Conservation (phyloP, 2,113 vertebrate species). For the Cynopterus brachyotis region DNA sequence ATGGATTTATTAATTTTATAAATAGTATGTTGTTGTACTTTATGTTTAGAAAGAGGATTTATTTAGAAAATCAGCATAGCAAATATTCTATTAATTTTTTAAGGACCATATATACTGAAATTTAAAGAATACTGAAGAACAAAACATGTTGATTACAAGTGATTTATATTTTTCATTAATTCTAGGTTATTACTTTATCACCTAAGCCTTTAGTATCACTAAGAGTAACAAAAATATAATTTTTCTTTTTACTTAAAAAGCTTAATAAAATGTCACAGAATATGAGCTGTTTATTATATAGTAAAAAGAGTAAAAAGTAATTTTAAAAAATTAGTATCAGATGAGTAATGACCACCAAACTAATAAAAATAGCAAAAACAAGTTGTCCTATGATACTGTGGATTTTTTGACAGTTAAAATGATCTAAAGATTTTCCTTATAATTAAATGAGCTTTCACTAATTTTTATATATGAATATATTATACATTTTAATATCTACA, state of each 20-base stretch:
- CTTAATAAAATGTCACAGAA: slow-evolving; percentile 51
- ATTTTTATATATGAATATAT: neutral
- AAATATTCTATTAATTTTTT: slow-evolving; percentile 50
- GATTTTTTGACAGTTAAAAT: slow-evolving; percentile 8
- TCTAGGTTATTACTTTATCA: slow-evolving; percentile 59
- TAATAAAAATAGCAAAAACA: slow-evolving; percentile 58
- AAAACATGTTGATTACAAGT: slow-evolving; percentile 32
- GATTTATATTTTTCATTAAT: slow-evolving; percentile 62
- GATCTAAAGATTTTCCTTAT: neutral
- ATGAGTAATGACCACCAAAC: slow-evolving; percentile 43
- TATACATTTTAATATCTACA: slow-evolving; percentile 11
- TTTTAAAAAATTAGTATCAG: slow-evolving; percentile 54
- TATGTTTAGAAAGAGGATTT: slow-evolving; percentile 27
- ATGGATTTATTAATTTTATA: slow-evolving; percentile 37
- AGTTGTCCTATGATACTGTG: neutral
- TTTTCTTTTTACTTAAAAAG: slow-evolving; percentile 46
- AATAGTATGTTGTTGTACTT: neutral
- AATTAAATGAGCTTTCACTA: slow-evolving; percentile 6
- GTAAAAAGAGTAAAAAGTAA: neutral
- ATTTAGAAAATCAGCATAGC: neutral
- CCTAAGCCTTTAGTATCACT: slow-evolving; percentile 40
- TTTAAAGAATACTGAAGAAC: slow-evolving; percentile 43
- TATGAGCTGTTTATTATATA: slow-evolving; percentile 44
- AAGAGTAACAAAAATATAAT: slow-evolving; percentile 37
- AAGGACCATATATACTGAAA: slow-evolving; percentile 44